Evolutionary conservation across 2,113 vertebrate species (phyloP).

Genomic region (Zeus faber): DNA sequence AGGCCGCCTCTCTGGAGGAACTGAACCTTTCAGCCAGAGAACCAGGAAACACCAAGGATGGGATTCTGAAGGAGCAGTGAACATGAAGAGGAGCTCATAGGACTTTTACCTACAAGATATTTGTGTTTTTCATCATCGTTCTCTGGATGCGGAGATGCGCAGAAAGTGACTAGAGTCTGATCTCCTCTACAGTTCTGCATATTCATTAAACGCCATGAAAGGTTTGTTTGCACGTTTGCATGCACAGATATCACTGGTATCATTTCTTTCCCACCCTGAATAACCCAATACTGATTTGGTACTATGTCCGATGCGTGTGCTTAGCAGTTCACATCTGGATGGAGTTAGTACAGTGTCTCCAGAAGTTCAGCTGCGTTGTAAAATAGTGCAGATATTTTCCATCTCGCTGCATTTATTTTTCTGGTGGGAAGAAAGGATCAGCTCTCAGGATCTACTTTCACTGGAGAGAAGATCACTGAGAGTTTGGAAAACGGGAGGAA

Average conservation of each 20-base stretch:
- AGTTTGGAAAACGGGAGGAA: no score
- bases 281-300: no score
- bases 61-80: slow-evolving; percentile 41
- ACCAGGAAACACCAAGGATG: slow-evolving; percentile 34
- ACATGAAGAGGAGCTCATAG: slow-evolving; percentile 31
- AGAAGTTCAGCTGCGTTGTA: slow-evolving; percentile 74
- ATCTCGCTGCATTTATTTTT: no score
- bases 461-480: no score
- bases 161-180: slow-evolving; percentile 62
- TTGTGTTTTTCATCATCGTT: slow-evolving; percentile 18
- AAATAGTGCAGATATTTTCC: slow-evolving; percentile 64
- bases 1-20: no score
- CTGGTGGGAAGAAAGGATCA: no score
- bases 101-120: not conserved
- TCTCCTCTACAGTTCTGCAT: slow-evolving; percentile 53
- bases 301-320: no score
- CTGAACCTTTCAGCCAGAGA: slow-evolving; percentile 8
- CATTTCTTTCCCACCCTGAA: no score
- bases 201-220: slow-evolving; percentile 74
- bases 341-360: slow-evolving; percentile 74
- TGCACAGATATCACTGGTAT: no score
- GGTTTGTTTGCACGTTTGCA: slow-evolving; percentile 59
- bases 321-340: slow-evolving; percentile 82
- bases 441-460: no score
- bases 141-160: slow-evolving; percentile 66